These are phyloP conservation scores for Archocentrus centrarchus DNA, from an alignment of 2,113 vertebrate species.

Conservation along the genomic window DNA sequence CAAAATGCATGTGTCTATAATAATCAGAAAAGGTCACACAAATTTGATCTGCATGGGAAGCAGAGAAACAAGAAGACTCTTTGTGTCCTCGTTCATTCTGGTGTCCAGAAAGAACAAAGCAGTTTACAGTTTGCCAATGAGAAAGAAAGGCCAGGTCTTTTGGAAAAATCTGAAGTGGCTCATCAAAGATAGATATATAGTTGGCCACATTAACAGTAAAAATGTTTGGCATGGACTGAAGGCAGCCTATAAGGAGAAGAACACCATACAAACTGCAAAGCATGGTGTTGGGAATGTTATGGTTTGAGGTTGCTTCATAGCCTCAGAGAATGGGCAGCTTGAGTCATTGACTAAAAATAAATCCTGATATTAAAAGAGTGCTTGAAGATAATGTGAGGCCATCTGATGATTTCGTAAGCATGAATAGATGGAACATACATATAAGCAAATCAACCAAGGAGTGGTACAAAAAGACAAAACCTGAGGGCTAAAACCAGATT, in stretches of 20 bases:
- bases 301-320: not conserved
- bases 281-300: not conserved
- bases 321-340: not conserved
- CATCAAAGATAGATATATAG: not conserved
- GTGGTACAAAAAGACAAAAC: not conserved
- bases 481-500: not conserved
- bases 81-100: not conserved
- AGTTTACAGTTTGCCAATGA: constrained; percentile 1
- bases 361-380: not conserved
- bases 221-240: not conserved
- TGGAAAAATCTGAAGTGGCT: not conserved
- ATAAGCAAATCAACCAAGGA: not conserved
- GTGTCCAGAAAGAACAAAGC: not conserved
- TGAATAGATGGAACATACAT: not conserved
- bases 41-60: not conserved
- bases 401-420: not conserved
- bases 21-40: not conserved
- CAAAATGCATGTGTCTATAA: not conserved
- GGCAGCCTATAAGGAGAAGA: not conserved
- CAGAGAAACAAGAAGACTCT: not conserved
- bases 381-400: not conserved
- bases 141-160: not conserved
- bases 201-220: not conserved
- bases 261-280: too few relatives aligned
- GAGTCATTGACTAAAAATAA: not conserved